These are phyloP conservation scores for Halcyon badia DNA, from an alignment of 2,797 vertebrate species.

Conservation along the genomic window DNA sequence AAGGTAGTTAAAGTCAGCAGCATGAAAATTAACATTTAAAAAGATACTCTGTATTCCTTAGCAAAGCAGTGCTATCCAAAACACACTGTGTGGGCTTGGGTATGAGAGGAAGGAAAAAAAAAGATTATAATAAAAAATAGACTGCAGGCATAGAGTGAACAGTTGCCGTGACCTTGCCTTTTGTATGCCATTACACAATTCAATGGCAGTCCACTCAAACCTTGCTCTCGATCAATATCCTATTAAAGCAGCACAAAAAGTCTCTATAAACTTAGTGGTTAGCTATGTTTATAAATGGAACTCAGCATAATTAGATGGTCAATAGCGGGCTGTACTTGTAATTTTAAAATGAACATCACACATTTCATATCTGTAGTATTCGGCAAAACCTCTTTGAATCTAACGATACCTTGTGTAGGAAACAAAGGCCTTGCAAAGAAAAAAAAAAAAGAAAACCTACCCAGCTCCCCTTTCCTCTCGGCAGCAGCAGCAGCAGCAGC, in stretches of 20 bases:
- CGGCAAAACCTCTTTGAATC: constrained; percentile 28
- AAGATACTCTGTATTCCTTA: constrained; percentile 65
- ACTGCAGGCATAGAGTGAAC: constrained; percentile 75
- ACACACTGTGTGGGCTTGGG: constrained; percentile 56
- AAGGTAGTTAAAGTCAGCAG: constrained; percentile 55
- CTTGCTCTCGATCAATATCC: constrained; percentile 98
- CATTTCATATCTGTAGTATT: constrained; percentile 77
- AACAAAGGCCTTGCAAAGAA: constrained; percentile 50
- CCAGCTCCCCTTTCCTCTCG: constrained; percentile 22
- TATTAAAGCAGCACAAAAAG: constrained; percentile 94
- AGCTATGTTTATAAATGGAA: constrained; percentile 93
- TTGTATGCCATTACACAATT: constrained; percentile 95
- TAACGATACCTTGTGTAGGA: constrained; percentile 2
- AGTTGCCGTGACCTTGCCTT: constrained; percentile 92
- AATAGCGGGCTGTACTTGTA: constrained; percentile 85
- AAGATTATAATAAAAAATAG: constrained; percentile 82
- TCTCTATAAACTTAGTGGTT: constrained; percentile 92
- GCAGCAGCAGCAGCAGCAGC: constrained; percentile 25
- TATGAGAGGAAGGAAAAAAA: constrained; percentile 56
- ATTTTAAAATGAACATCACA: constrained; percentile 86
- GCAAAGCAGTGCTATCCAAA: constrained; percentile 54
- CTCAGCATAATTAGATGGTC: constrained; percentile 91
- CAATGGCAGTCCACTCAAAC: constrained; percentile 95
- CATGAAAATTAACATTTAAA: constrained; percentile 70
- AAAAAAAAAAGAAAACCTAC: background rate